Evolutionary conservation across 1,140 invertebrate genomes (phyloP).

Genomic region (Calosoma granatense): DNA sequence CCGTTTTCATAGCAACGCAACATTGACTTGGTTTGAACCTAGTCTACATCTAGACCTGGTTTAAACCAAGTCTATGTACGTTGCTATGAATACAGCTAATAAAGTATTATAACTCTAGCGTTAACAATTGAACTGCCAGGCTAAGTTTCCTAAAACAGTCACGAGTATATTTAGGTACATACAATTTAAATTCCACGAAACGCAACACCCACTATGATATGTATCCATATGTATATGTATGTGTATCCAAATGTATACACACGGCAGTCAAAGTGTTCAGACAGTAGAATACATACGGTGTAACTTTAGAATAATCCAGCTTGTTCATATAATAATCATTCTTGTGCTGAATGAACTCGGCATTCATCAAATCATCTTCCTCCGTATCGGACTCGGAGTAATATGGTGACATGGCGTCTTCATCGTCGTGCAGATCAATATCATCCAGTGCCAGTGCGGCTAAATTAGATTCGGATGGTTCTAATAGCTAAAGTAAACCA

Average conservation of each 20-base stretch:
- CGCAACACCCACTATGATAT: slow-evolving; percentile 11
- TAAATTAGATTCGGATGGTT: slow-evolving; percentile 13
- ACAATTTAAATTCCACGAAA: not conserved
- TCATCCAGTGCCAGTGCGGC: not conserved
- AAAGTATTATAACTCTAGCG: too few species aligned
- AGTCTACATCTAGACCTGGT: too few species aligned
- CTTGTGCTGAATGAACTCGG: slow-evolving; percentile 81
- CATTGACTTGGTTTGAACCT: too few species aligned
- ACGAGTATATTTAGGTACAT: slow-evolving; percentile 9
- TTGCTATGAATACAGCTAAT: slow-evolving; percentile 6
- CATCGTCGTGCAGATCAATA: slow-evolving; percentile 17
- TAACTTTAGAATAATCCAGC: slow-evolving; percentile 65
- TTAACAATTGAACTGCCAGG: too few species aligned
- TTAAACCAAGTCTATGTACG: slow-evolving; percentile 4
- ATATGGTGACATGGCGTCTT: slow-evolving; percentile 14
- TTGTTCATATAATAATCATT: slow-evolving; percentile 88
- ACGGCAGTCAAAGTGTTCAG: too few species aligned
- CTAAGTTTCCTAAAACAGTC: not conserved
- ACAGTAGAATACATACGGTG: slow-evolving; percentile 55
- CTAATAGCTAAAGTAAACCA: slow-evolving; percentile 15
- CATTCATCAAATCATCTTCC: slow-evolving; percentile 45
- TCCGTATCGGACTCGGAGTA: slow-evolving; percentile 26
- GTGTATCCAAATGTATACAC: too few species aligned
- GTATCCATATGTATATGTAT: too few species aligned
- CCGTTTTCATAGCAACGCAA: too few species aligned